phyloP scores from a whole-genome alignment of 2,888 invertebrate genomes.

The Yponomeuta plumbellus region DNA sequence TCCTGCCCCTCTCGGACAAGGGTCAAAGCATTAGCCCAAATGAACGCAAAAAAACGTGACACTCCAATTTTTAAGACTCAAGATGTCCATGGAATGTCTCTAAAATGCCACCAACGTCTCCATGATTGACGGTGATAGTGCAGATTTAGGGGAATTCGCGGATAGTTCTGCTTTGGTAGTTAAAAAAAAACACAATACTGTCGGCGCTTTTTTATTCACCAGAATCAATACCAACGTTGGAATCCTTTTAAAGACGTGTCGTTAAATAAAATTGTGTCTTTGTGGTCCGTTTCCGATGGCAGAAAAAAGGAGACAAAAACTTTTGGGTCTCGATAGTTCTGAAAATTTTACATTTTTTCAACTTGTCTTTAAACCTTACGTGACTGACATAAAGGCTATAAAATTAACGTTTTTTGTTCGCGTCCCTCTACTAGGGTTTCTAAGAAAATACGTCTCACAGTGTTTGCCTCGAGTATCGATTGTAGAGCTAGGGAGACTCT shows the following conservation, averaged over 20 bases:
- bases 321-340: not conserved
- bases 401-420: not conserved
- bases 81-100: not conserved
- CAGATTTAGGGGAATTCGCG: not conserved
- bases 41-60: not conserved
- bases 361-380: not conserved
- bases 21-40: not conserved
- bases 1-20: not conserved
- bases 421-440: not conserved
- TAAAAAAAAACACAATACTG: not conserved
- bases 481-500: not conserved
- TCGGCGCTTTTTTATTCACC: slow-evolving; percentile 2
- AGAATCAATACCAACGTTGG: slow-evolving; percentile 31
- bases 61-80: not conserved
- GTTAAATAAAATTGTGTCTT: slow-evolving; percentile 47
- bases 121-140: not conserved
- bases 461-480: not conserved
- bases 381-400: not conserved
- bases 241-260: slow-evolving; percentile 52
- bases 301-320: slow-evolving; percentile 31
- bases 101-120: not conserved
- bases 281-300: slow-evolving; percentile 44
- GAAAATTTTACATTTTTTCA: not conserved
- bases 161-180: not conserved
- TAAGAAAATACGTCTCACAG: not conserved